Percentiles rank a stretch among this genome's conserved stretches.
phyloP scores from a whole-genome alignment of 2,888 invertebrate species.

The Petrolisthes cinctipes region DNA sequence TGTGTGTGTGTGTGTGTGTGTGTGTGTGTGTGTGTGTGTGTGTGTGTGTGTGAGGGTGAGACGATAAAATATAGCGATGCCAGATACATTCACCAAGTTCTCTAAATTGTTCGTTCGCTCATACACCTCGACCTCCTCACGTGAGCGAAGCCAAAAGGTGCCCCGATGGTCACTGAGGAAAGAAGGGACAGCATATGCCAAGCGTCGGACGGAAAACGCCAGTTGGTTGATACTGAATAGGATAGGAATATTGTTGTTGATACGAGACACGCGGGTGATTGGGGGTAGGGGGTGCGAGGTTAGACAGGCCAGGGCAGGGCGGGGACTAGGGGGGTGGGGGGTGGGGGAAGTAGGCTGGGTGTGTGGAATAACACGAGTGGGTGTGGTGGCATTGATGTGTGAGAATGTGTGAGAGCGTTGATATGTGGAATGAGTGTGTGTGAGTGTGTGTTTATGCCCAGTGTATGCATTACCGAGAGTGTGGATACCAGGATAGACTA shows the following conservation, averaged over 20 bases:
- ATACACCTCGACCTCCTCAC: not conserved
- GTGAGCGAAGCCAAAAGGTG: constrained; percentile 33
- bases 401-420: not conserved
- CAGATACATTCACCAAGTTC: not conserved
- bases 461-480: too few relatives aligned
- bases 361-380: not conserved
- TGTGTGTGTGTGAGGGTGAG: not conserved
- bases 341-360: not conserved
- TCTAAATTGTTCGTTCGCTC: constrained; percentile 8
- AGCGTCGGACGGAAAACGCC: constrained; percentile 45
- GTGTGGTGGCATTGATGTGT: not conserved
- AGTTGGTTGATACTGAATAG: constrained; percentile 51
- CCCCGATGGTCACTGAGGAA: constrained; percentile 22
- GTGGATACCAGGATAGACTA: too few relatives aligned
- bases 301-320: not conserved
- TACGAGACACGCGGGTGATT: not conserved
- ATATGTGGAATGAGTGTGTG: not conserved
- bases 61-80: not conserved
- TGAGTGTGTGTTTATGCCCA: not conserved
- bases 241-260: constrained; percentile 45
- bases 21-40: constrained; percentile 26
- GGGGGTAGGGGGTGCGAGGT: not conserved
- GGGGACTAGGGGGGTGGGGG: not conserved
- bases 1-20: constrained; percentile 25
- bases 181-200: constrained; percentile 54